Percentiles rank a stretch among this genome's conserved stretches.
These are phyloP conservation scores for Chaetops frenatus DNA, from an alignment of 2,113 vertebrate species.

Conservation along the genomic window DNA sequence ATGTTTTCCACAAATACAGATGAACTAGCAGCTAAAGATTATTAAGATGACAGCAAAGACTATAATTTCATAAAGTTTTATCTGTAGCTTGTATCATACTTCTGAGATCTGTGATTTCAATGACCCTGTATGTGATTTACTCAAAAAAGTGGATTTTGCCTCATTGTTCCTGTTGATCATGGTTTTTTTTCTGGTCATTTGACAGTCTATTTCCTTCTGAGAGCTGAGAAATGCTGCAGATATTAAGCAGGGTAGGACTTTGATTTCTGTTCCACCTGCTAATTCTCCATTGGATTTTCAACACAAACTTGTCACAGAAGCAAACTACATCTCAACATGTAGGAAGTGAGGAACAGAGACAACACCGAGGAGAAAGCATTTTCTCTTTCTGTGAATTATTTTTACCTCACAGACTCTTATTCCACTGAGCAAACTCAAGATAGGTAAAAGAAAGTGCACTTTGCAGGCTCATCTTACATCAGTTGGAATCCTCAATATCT, in stretches of 20 bases:
- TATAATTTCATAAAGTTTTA: not conserved
- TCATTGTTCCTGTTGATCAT: not conserved
- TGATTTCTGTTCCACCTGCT: not conserved
- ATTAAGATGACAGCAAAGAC: not conserved
- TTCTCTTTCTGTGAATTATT: not conserved
- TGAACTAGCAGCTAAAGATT: not conserved
- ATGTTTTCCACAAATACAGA: not conserved
- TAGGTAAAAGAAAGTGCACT: constrained; percentile 45
- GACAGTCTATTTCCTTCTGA: not conserved
- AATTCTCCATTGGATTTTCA: not conserved
- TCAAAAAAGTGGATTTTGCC: not conserved
- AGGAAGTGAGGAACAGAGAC: not conserved
- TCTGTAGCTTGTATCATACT: not conserved
- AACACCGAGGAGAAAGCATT: not conserved
- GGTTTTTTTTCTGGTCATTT: not conserved
- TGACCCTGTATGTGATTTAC: not conserved
- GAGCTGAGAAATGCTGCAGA: not conserved
- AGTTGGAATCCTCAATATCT: not conserved
- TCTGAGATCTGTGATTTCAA: not conserved
- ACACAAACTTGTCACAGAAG: not conserved
- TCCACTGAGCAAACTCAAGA: constrained; percentile 21
- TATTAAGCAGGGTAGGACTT: not conserved
- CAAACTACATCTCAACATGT: not conserved
- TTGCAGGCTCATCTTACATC: constrained; percentile 20
- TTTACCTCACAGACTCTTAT: constrained; percentile 43